A percentile compares a stretch with the other conserved stretches of the same genome.
phyloP scores from a whole-genome alignment of 2,113 vertebrate genomes.

The Mustelus asterias region DNA sequence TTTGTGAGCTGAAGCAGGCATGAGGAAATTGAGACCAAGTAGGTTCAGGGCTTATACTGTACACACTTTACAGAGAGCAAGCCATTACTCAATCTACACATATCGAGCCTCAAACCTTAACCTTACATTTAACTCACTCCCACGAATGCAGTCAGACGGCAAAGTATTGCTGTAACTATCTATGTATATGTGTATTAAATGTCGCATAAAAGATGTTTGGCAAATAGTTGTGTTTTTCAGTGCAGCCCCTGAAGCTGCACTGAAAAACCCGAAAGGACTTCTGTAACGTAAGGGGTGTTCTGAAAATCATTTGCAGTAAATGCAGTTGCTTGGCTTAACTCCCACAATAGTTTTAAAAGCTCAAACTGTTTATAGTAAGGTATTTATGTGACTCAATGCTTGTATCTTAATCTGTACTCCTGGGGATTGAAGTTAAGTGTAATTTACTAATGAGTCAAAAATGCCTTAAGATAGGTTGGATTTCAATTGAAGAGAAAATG shows the following conservation, averaged over 20 bases:
- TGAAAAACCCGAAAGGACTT: neutral
- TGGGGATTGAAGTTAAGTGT: too few relatives aligned
- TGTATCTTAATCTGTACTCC: neutral
- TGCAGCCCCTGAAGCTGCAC: neutral
- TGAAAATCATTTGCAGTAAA: neutral
- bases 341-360: neutral
- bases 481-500: neutral
- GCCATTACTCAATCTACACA: neutral
- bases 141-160: neutral
- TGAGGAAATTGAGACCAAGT: neutral
- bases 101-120: neutral
- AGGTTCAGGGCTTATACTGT: neutral
- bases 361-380: neutral
- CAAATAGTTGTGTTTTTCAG: neutral
- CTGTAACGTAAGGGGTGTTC: neutral
- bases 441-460: constrained; percentile 5
- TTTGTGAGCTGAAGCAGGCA: neutral
- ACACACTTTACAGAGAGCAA: neutral
- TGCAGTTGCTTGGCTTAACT: neutral
- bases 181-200: neutral
- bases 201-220: neutral
- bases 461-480: neutral
- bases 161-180: neutral
- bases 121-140: neutral
- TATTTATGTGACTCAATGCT: constrained; percentile 27